These are phyloP conservation scores for Sardina pilchardus DNA, from an alignment of 2,113 vertebrate species.

Conservation along the genomic window DNA sequence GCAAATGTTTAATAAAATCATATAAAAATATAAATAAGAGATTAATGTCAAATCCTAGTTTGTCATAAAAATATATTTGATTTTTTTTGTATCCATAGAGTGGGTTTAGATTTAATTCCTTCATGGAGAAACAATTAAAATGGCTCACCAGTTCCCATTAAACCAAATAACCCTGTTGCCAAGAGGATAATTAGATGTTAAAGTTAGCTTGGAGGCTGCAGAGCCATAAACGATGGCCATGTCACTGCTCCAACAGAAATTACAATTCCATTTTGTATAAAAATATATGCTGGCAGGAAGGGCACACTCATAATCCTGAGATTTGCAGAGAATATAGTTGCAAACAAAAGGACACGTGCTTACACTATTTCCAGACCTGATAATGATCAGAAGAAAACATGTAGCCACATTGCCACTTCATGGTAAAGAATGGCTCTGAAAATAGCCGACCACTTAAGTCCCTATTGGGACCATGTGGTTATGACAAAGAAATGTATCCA, in stretches of 20 bases:
- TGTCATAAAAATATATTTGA: neutral
- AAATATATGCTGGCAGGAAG: neutral
- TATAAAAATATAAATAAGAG: too few relatives aligned
- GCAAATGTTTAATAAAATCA: neutral
- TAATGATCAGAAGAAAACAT: neutral
- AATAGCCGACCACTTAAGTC: neutral
- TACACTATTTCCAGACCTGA: neutral
- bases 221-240: neutral
- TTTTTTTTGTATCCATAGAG: too few relatives aligned
- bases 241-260: neutral
- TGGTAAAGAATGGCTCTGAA: neutral
- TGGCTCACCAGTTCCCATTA: neutral
- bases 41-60: neutral
- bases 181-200: slow-evolving; percentile 13
- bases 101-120: too few relatives aligned
- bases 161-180: slow-evolving; percentile 23
- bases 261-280: neutral
- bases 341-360: neutral
- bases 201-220: slow-evolving; percentile 21
- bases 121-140: neutral
- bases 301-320: too few relatives aligned
- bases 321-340: too few relatives aligned
- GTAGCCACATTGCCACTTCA: neutral
- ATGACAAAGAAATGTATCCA: neutral
- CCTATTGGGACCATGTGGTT: neutral